Evolutionary conservation across 2,797 vertebrate genomes (phyloP), one percentile per base, ranked within the genome.

Genomic region (Megalops cyprinoides): DNA sequence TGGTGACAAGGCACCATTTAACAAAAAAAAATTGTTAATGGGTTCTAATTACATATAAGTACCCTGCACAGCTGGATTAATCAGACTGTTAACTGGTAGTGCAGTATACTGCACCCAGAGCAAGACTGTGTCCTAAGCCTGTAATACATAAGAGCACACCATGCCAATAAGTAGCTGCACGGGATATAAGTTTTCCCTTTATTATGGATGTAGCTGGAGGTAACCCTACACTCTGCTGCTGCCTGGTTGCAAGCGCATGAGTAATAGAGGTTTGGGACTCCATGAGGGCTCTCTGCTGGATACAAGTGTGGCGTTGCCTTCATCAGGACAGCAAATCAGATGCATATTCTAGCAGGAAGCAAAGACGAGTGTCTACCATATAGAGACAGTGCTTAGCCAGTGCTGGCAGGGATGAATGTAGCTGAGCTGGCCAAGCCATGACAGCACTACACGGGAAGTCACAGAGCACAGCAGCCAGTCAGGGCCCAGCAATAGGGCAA

Each of bases 121-220:
- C 81, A 87, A 83, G 85, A 80, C 81, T 67, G 75, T 84, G 78
- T 85, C 39, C 77, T 85, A 85, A 90, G 84, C 77, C 86, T 73
- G 80, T 78, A 80, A 82, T 87, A 87, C 85, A 58, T 83, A 80
- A 85, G 83, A 79, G 80, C 81, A 58, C 84, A 83, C 83, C 82
- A 89, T 88, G 87, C 89, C 87, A 89, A 69, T 87, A 89, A 93
- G 88, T 90, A 90, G 91, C 89, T 87, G 85, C 90, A 92, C 86
- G 86, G 83, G 85, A 85, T 62, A 90, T 87, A 92, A 90, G 87
- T 88, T 86, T 90, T 91, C 88, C 88, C 91, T 91, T 90, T 87
- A 82, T 28, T 55, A 23, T 84, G 89, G 91, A 86, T 91, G 93
- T 87, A 88, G 78, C 78, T 49, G 67, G 83, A 79, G 85, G 91